These are phyloP conservation scores for Uria aalge DNA, from an alignment of 2,113 vertebrate genomes.

Conservation along the genomic window DNA sequence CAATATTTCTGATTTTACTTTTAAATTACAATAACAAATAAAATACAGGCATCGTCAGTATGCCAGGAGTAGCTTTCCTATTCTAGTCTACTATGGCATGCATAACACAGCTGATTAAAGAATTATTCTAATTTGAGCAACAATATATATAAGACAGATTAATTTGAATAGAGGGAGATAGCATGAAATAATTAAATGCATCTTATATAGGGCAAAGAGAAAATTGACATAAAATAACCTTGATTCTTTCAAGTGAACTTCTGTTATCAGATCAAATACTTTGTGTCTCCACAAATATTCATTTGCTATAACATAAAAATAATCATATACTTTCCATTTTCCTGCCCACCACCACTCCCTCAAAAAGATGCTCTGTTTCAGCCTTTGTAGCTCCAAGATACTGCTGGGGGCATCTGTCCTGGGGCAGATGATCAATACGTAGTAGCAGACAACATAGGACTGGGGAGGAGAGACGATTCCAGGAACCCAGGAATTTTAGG, in stretches of 20 bases:
- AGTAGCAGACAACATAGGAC: neutral
- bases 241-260: conserved; percentile 69
- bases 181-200: conserved; percentile 81
- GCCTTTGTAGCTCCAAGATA: neutral
- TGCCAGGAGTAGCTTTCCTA: conserved; percentile 73
- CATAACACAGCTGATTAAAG: conserved; percentile 82
- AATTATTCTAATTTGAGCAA: conserved; percentile 83
- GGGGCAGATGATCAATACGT: neutral
- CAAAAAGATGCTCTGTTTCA: neutral
- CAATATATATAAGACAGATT: conserved; percentile 78
- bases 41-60: conserved; percentile 74
- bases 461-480: neutral
- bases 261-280: conserved; percentile 72
- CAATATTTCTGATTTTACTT: conserved; percentile 92
- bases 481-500: neutral
- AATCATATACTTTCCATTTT: neutral
- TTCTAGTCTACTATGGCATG: conserved; percentile 72
- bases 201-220: conserved; percentile 76
- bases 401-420: neutral
- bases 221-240: conserved; percentile 77
- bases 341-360: neutral
- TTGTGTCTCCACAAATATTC: conserved; percentile 1
- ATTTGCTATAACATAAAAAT: neutral
- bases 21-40: conserved; percentile 90
- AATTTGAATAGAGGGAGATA: conserved; percentile 74